phyloP scores from a whole-genome alignment of 2,113 vertebrate species.

The Crotalus helleri region DNA sequence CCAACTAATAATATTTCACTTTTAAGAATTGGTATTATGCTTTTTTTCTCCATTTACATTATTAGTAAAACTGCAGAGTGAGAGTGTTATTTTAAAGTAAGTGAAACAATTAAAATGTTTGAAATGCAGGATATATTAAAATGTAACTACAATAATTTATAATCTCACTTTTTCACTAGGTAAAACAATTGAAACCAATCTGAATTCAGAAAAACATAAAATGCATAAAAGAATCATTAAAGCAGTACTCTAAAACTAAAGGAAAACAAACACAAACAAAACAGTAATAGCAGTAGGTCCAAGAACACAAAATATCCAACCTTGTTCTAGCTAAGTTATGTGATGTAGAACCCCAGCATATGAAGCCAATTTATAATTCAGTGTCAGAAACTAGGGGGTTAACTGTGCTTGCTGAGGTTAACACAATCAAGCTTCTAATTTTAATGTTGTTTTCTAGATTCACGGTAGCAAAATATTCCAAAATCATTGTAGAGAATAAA shows the following conservation, averaged over 20 bases:
- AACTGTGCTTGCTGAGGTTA: background rate
- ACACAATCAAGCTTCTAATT: background rate
- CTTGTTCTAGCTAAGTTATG: background rate
- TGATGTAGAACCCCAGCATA: background rate
- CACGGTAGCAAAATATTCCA: background rate
- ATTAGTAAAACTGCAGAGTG: background rate
- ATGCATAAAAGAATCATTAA: background rate
- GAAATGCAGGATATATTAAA: background rate
- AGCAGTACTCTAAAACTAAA: background rate
- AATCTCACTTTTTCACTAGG: background rate
- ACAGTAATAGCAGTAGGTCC: background rate
- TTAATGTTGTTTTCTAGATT: background rate
- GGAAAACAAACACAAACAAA: background rate
- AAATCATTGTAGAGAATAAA: background rate
- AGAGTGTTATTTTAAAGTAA: background rate
- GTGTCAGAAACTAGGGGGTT: background rate
- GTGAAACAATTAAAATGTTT: background rate
- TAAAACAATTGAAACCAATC: background rate
- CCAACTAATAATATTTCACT: background rate
- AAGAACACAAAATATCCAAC: background rate
- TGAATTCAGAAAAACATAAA: background rate
- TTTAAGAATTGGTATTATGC: background rate
- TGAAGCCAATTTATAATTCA: background rate
- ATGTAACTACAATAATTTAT: background rate
- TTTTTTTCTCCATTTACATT: background rate